A percentile compares a stretch with the other conserved stretches of the same genome.
Conservation (phyloP, 2,888 invertebrate species). For the Euplexia lucipara region DNA sequence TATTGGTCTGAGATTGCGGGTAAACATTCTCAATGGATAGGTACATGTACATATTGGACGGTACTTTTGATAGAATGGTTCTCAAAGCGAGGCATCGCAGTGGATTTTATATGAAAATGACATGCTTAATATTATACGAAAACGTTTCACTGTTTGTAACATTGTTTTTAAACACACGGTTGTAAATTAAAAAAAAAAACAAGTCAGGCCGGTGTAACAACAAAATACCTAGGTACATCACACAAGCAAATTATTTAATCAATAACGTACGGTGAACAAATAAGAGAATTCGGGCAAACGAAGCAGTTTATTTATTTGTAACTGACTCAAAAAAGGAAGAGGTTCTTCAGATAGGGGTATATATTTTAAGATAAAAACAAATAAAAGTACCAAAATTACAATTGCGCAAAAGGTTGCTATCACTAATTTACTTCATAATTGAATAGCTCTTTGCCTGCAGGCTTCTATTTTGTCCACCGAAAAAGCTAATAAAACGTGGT, state of each 20-base stretch:
- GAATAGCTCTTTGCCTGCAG: conserved; percentile 5
- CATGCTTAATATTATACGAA: neutral
- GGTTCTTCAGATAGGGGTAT: no score
- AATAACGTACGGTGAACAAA: conserved; percentile 19
- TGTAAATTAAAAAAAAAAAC: no score
- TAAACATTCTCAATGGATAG: neutral
- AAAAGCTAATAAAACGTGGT: neutral
- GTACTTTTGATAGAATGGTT: neutral
- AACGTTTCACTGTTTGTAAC: neutral
- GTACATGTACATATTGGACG: conserved; percentile 3
- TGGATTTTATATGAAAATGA: neutral
- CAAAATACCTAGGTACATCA: conserved; percentile 18
- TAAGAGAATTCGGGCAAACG: conserved; percentile 20
- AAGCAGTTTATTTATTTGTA: neutral
- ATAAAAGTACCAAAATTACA: no score
- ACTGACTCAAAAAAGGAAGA: neutral
- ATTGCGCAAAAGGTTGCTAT: no score
- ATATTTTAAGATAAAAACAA: no score
- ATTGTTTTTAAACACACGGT: no score
- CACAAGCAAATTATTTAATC: conserved; percentile 20
- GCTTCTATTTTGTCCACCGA: neutral
- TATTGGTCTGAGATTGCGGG: no score
- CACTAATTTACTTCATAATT: neutral
- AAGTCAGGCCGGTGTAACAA: conserved; percentile 5
- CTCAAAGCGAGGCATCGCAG: neutral